Percentiles rank a stretch among this genome's conserved stretches.
Evolutionary conservation across 2,888 invertebrate genomes (phyloP).

Genomic region (Hoplodrina blanda): DNA sequence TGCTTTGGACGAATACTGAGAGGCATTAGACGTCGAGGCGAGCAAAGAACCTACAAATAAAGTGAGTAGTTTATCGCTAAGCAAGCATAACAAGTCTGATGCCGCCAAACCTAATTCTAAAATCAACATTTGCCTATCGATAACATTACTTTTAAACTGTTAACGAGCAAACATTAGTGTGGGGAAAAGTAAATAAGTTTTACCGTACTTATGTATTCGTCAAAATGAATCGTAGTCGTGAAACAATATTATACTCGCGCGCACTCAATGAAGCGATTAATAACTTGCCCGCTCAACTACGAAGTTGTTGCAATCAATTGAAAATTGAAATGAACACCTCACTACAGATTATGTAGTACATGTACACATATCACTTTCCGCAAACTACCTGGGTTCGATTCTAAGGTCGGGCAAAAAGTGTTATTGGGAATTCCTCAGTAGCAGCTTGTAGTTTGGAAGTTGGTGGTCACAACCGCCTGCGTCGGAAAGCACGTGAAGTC

Average conservation of each 20-base stretch:
- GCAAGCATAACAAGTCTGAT: background rate
- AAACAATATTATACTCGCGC: constrained; percentile 58
- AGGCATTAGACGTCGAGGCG: background rate
- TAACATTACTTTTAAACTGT: constrained; percentile 45
- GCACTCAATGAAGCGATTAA: constrained; percentile 67
- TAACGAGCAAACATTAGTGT: constrained; percentile 24
- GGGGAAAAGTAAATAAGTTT: constrained; percentile 38
- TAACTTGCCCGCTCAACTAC: constrained; percentile 57
- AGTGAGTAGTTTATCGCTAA: background rate
- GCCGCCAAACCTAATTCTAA: constrained; percentile 17
- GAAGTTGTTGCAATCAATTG: constrained; percentile 51
- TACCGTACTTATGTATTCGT: constrained; percentile 39
- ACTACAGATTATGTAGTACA: constrained; percentile 34
- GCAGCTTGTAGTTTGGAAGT: too few relatives aligned
- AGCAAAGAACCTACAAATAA: constrained; percentile 8
- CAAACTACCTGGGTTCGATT: background rate
- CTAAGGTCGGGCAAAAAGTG: too few relatives aligned
- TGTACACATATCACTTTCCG: constrained; percentile 20
- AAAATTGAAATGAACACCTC: constrained; percentile 62
- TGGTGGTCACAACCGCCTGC: too few relatives aligned
- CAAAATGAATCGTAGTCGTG: constrained; percentile 27
- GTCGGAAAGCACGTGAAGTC: too few relatives aligned
- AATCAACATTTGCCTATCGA: constrained; percentile 39
- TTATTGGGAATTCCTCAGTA: too few relatives aligned
- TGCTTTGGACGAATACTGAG: background rate